Conservation (phyloP, 1,140 invertebrate species). For the Lucilia sericata region DNA sequence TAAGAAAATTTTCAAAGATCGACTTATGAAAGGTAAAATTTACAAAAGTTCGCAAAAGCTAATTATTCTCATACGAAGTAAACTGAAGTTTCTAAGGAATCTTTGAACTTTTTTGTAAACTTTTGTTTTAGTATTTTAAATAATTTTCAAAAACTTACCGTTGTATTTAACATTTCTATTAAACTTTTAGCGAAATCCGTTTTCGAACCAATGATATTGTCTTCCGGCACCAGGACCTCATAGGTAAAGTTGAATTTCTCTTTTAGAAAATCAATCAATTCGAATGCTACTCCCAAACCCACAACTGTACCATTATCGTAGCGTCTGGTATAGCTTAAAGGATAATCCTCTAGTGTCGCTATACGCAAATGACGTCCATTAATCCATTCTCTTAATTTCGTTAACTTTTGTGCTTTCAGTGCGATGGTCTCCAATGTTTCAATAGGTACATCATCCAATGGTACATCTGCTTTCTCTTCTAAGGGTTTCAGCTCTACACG, state of each 20-base stretch:
- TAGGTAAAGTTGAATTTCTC: slow-evolving; percentile 80
- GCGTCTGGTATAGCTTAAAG: slow-evolving; percentile 71
- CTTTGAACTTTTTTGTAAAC: too few relatives aligned
- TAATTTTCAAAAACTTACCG: slow-evolving; percentile 32
- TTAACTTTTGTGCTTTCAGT: slow-evolving; percentile 53
- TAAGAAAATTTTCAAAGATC: neutral
- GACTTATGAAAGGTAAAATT: too few relatives aligned
- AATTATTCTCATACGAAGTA: too few relatives aligned
- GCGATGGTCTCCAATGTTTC: slow-evolving; percentile 54
- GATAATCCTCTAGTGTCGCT: slow-evolving; percentile 71
- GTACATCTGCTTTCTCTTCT: slow-evolving; percentile 43
- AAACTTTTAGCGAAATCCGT: slow-evolving; percentile 72
- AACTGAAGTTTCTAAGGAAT: too few relatives aligned
- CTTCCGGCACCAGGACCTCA: slow-evolving; percentile 73
- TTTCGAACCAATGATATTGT: slow-evolving; percentile 68
- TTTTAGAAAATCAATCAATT: slow-evolving; percentile 77
- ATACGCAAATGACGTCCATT: slow-evolving; percentile 61
- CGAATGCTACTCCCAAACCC: slow-evolving; percentile 79
- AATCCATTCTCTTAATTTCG: slow-evolving; percentile 56
- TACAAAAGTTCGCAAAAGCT: too few relatives aligned
- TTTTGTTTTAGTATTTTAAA: too few relatives aligned
- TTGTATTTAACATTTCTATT: slow-evolving; percentile 68
- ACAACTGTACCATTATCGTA: slow-evolving; percentile 71
- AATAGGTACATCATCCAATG: slow-evolving; percentile 49
- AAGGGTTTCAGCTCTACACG: slow-evolving; percentile 49